These are phyloP conservation scores for Cryptocephalus primarius DNA, from an alignment of 2,888 invertebrate genomes.

Conservation along the genomic window DNA sequence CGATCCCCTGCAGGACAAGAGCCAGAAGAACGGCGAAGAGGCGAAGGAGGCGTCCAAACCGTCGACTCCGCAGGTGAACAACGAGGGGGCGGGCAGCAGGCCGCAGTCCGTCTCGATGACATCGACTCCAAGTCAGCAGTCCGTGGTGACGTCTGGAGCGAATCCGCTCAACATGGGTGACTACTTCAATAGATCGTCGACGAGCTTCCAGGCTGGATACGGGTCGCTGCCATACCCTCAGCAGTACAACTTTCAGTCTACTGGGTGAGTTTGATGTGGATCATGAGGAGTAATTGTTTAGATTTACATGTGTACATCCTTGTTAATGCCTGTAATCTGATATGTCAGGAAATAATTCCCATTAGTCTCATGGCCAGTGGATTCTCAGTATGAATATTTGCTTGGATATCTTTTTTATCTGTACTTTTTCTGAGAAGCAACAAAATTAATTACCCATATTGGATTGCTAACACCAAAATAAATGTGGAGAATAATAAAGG, in stretches of 20 bases:
- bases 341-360: no score
- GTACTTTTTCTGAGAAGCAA: no score
- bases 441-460: no score
- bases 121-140: conserved; percentile 18
- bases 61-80: conserved; percentile 21
- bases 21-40: conserved; percentile 26
- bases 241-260: conserved; percentile 27
- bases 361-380: no score
- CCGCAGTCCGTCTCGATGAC: conserved; percentile 27
- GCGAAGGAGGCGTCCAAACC: conserved; percentile 24
- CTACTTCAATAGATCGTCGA: conserved; percentile 27
- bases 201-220: conserved; percentile 23
- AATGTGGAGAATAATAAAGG: no score
- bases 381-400: no score
- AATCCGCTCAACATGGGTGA: conserved; percentile 24
- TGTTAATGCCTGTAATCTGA: no score
- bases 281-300: no score
- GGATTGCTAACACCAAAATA: no score
- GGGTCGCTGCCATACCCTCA: conserved; percentile 27
- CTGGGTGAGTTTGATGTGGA: conserved; percentile 20
- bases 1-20: conserved; percentile 44
- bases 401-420: no score
- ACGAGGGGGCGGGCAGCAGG: conserved; percentile 18
- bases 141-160: conserved; percentile 21
- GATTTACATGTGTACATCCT: no score